Evolutionary conservation across 2,888 invertebrate genomes (phyloP).

Genomic region (Bibio marci): DNA sequence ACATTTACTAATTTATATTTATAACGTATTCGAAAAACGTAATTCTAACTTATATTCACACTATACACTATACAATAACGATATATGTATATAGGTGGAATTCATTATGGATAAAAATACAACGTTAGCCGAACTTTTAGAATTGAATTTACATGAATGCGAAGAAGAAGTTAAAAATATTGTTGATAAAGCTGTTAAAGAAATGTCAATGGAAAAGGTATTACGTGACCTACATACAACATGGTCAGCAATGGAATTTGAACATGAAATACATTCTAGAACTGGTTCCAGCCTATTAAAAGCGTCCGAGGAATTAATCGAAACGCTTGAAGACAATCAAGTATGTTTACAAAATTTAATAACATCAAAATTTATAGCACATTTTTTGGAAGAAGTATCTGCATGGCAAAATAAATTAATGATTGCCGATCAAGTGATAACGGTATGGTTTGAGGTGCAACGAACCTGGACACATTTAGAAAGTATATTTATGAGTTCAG

Average conservation of each 20-base stretch:
- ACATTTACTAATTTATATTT: too few relatives aligned
- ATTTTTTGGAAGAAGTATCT: conserved; percentile 88
- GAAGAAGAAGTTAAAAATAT: conserved; percentile 96
- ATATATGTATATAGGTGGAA: conserved; percentile 64
- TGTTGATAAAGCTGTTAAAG: conserved; percentile 95
- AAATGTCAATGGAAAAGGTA: conserved; percentile 96
- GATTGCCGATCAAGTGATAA: conserved; percentile 84
- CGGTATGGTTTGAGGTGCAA: conserved; percentile 90
- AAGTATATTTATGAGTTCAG: conserved; percentile 95
- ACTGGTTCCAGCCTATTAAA: conserved; percentile 74
- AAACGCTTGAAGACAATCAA: conserved; percentile 95
- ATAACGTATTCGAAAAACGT: too few relatives aligned
- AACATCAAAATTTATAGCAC: conserved; percentile 92
- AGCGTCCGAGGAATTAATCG: conserved; percentile 89
- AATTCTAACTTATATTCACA: too few relatives aligned
- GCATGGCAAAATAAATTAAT: conserved; percentile 85
- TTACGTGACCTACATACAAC: conserved; percentile 77
- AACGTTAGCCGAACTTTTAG: conserved; percentile 78
- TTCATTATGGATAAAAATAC: conserved; percentile 90
- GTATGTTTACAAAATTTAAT: conserved; percentile 87
- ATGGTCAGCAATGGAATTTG: conserved; percentile 84
- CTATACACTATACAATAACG: too few relatives aligned
- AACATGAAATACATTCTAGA: conserved; percentile 71
- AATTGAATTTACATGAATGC: conserved; percentile 85
- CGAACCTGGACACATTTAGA: conserved; percentile 94